Base-by-base conservation (phyloP, 2,888 invertebrate genomes). In the Lypha dubia region DNA sequence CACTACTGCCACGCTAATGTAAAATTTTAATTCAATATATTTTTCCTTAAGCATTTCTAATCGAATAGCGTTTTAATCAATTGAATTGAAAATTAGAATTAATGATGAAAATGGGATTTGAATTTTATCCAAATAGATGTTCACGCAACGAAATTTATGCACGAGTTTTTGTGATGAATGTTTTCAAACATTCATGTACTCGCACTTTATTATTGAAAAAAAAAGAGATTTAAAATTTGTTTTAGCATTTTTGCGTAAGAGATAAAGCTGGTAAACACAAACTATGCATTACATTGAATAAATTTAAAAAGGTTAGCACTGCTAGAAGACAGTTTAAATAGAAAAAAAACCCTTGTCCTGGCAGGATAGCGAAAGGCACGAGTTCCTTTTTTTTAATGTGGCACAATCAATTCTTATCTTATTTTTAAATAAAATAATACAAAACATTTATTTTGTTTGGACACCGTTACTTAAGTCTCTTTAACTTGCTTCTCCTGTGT, bases 41-140 rank as follows among this genome's bases (percentile, higher is more conserved):
- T 53, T 35, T 62, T 62, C 35, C 32, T 35, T 88, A 88, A 89
- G 91, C 90, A 89, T 90, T 89, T 88, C 91, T 90, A 90, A 90
- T 91, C 91, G 90, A 90, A 91, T 90, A 88, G 90, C 88, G 88
- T 89, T 90, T 88, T 88, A 91, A 91, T 91, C 90, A 90, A 89
- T 89, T 90, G 87, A 90, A 91, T 91, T 90, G 89, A 88, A 88
- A 89, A 90, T 82, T 83, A 79, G 75, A 83, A 79, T 83, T 85
- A 76, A 75, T 85, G 83, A 82, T 79, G 71, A 79, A 79, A 79
- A 79, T 79, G 79, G 73, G 79, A 83, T 83, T 79, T 83, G 17
- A 71, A 73, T 62, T 79, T 56, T 41, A 83, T 41, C 44, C 74
- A 51, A 65, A 63, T 38, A 46, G 58, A 71, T 63, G 15, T 38